A percentile compares a stretch with the other conserved stretches of the same genome.
phyloP scores from a whole-genome alignment of 2,113 vertebrate species.

The Tretioscincus oriximinensis region DNA sequence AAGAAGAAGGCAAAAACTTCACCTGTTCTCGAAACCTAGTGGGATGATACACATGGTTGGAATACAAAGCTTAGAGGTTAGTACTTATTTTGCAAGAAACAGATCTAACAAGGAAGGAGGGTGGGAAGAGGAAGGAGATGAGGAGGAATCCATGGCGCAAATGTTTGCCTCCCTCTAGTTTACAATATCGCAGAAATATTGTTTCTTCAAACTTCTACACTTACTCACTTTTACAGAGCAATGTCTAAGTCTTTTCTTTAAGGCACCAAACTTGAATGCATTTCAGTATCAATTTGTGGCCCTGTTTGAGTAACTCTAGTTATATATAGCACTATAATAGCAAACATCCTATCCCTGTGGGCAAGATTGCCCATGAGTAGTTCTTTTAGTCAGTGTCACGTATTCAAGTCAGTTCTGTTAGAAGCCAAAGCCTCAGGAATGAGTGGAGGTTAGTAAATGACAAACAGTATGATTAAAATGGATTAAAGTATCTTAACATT shows the following conservation, averaged over 20 bases:
- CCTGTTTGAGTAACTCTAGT: neutral
- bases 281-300: neutral
- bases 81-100: too few species aligned
- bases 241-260: neutral
- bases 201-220: too few species aligned
- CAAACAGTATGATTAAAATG: conserved; percentile 15
- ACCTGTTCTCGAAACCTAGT: too few species aligned
- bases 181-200: too few species aligned
- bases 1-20: too few species aligned
- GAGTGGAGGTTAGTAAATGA: conserved; percentile 1
- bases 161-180: too few species aligned
- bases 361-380: neutral
- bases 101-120: too few species aligned
- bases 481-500: conserved; percentile 13
- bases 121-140: too few species aligned
- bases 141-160: too few species aligned
- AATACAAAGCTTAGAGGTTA: too few species aligned
- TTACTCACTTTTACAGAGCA: neutral
- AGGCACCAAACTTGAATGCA: too few species aligned
- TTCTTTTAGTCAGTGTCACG: neutral
- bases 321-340: neutral
- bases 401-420: conserved; percentile 2
- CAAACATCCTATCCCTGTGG: neutral
- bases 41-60: too few species aligned
- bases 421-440: conserved; percentile 15